Percentiles rank a stretch among this genome's conserved stretches.
phyloP scores from a whole-genome alignment of 2,113 vertebrate species.

The Hymenochirus boettgeri region DNA sequence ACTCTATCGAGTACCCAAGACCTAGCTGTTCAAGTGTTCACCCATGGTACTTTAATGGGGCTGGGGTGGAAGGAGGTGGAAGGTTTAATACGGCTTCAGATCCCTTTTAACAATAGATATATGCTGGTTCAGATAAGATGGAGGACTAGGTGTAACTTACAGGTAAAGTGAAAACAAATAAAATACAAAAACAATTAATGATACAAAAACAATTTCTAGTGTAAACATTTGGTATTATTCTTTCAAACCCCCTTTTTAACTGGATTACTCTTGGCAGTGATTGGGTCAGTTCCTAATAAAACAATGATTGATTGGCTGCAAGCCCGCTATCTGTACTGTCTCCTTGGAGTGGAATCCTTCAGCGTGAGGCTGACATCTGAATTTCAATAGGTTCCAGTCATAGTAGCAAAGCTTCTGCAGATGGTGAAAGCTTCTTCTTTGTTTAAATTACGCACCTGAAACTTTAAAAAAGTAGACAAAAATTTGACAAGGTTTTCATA shows the following conservation, averaged over 20 bases:
- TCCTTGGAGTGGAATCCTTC: conserved; percentile 5
- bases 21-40: no score
- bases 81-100: conserved; percentile 18
- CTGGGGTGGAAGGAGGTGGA: background rate
- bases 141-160: conserved; percentile 1
- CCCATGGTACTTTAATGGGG: no score
- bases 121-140: conserved; percentile 1
- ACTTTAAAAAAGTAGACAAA: no score
- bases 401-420: no score
- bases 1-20: no score
- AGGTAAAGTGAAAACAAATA: conserved; percentile 28
- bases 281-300: conserved; percentile 7
- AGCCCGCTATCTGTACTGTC: conserved; percentile 1
- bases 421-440: background rate
- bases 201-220: conserved; percentile 34
- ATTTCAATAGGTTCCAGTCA: background rate
- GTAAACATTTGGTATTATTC: conserved; percentile 22
- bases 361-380: background rate
- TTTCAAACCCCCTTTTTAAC: conserved; percentile 7
- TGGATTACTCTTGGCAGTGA: conserved; percentile 29
- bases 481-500: no score
- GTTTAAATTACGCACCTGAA: background rate
- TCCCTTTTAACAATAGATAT: background rate
- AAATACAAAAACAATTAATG: conserved; percentile 26
- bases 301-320: background rate